Evolutionary conservation across 2,888 invertebrate genomes (phyloP).

Genomic region (Rhopalosiphum nymphaeae): DNA sequence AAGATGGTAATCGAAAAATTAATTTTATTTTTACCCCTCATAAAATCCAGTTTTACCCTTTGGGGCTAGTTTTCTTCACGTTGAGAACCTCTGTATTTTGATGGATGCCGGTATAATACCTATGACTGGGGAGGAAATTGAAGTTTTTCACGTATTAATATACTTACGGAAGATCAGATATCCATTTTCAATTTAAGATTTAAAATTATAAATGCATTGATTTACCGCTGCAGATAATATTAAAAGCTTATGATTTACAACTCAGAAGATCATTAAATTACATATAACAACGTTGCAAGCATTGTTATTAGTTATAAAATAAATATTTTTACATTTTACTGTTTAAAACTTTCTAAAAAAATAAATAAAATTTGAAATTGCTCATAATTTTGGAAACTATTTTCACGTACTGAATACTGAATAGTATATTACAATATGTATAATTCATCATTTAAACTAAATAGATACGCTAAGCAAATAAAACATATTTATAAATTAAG

Average conservation of each 20-base stretch:
- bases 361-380: neutral
- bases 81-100: too few species aligned
- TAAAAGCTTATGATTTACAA: neutral
- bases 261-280: neutral
- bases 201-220: neutral
- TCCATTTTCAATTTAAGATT: neutral
- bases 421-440: neutral
- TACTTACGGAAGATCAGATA: neutral
- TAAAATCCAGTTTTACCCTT: too few species aligned
- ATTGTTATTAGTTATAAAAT: neutral
- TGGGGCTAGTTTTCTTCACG: too few species aligned
- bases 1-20: too few species aligned
- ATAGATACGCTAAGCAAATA: neutral
- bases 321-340: neutral
- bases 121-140: neutral
- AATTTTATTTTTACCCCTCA: too few species aligned
- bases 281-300: neutral
- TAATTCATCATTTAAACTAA: neutral
- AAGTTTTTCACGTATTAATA: neutral
- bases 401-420: neutral
- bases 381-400: neutral
- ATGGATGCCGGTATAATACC: neutral
- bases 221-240: neutral
- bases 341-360: conserved; percentile 20
- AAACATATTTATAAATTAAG: neutral